These are phyloP conservation scores for Cairina moschata DNA, from an alignment of 2,113 vertebrate genomes.

Conservation along the genomic window DNA sequence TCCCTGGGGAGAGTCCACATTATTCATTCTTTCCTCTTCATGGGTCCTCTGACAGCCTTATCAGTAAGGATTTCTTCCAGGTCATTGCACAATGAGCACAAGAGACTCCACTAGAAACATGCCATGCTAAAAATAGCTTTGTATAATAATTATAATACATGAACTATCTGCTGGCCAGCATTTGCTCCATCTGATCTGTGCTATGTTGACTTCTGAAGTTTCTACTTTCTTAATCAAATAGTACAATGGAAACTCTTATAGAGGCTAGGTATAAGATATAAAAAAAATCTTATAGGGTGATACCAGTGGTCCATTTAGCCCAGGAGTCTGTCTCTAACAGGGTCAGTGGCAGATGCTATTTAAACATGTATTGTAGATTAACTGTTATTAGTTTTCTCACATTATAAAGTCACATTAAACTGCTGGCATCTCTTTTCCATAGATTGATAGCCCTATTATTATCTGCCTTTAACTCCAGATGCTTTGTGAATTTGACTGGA, in stretches of 20 bases:
- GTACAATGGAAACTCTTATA: not conserved
- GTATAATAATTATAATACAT: not conserved
- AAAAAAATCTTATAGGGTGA: not conserved
- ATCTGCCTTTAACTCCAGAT: not conserved
- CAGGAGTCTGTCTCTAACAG: not conserved
- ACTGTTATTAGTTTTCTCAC: not conserved
- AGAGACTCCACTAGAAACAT: not conserved
- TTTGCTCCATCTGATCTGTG: not conserved
- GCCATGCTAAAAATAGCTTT: not conserved
- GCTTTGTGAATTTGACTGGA: not conserved
- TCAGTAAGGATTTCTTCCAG: slow-evolving; percentile 33
- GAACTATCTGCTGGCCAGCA: not conserved
- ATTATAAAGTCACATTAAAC: not conserved
- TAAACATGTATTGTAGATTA: not conserved
- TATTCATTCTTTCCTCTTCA: not conserved
- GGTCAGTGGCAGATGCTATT: not conserved
- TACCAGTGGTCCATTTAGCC: not conserved
- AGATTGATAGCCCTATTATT: not conserved
- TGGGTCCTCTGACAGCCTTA: slow-evolving; percentile 1
- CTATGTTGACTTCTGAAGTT: not conserved
- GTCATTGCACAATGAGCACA: not conserved
- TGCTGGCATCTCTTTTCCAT: not conserved
- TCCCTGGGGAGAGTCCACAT: not conserved
- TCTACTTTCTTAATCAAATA: not conserved
- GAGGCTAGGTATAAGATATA: not conserved